Conservation (phyloP, 2,888 invertebrate species). For the Leucophora obtusa region DNA sequence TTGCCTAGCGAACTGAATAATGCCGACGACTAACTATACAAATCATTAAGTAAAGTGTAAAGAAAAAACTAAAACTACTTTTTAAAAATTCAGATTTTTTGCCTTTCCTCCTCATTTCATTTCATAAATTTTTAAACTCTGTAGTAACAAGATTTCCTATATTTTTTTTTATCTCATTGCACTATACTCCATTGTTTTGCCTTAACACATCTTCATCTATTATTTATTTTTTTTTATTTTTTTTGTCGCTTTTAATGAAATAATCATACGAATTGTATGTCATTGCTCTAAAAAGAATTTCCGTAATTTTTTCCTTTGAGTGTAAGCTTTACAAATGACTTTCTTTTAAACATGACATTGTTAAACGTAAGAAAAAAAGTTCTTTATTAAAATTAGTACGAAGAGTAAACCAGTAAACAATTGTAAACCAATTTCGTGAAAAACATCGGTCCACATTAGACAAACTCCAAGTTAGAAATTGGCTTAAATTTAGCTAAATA, state of each 20-base stretch:
- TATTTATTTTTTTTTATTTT: background rate
- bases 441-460: no score
- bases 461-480: no score
- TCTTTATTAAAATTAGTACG: background rate
- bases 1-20: background rate
- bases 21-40: background rate
- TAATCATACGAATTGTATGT: slow-evolving; percentile 57
- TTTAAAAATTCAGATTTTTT: background rate
- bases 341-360: slow-evolving; percentile 39
- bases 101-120: background rate
- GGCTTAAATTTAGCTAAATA: no score
- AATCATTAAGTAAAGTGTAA: background rate
- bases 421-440: no score
- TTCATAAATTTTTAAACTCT: background rate
- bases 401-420: slow-evolving; percentile 10
- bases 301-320: slow-evolving; percentile 23
- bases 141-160: background rate
- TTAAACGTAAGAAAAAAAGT: slow-evolving; percentile 11
- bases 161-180: background rate
- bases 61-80: background rate
- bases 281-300: slow-evolving; percentile 35
- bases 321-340: slow-evolving; percentile 52
- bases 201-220: background rate
- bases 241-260: slow-evolving; percentile 34
- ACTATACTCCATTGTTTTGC: background rate